Evolutionary conservation across 2,113 vertebrate genomes (phyloP), one percentile per base, ranked within the genome.

Genomic region (Nesogale talazaci): DNA sequence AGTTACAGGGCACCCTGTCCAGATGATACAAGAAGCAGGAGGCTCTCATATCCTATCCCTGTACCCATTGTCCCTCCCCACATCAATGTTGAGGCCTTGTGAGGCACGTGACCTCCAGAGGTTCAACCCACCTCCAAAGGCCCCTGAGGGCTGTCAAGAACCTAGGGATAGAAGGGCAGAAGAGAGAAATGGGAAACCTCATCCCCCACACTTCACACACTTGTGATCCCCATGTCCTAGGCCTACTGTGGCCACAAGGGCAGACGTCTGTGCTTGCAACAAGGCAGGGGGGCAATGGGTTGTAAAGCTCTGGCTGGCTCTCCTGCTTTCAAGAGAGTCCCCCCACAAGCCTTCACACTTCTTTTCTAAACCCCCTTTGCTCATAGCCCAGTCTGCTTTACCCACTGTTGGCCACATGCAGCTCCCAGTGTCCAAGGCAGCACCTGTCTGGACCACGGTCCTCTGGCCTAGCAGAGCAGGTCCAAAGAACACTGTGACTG

Each of bases 1-100:
- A 86, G 76, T 88, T 83, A 36, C 6, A 36, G 89, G 88, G 40
- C 22, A 86, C 59, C 20, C 65, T 77, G 56, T 80, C 89, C 59
- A 61, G 76, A 2, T 38, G 17, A 79, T 92, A 78, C 19, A 72
- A 78, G 79, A 78, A 83, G 22, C 1, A 29, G 31, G 34, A 20
- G 27, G 38, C 29, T 87, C 91, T 92, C 38, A 40, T 56, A 80
- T 40, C 67, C 67, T 65, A 36, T 25, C 34, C 10, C 6, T 6
- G 15, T 1, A 94, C 31, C 23, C 2, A 16, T 25, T 25, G 42
- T 14, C 74, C 59, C 77, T 56, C 57, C 29, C 34, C 76, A n/a
- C 61, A 29, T 52, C 72, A 52, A 52, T 52, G 9, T 12, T 69
- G 46, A 59, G 9, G 14, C 82, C 40, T 29, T 56, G 10, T 16